Evolutionary conservation across 2,113 vertebrate genomes (phyloP).

Genomic region (Colius striatus): DNA sequence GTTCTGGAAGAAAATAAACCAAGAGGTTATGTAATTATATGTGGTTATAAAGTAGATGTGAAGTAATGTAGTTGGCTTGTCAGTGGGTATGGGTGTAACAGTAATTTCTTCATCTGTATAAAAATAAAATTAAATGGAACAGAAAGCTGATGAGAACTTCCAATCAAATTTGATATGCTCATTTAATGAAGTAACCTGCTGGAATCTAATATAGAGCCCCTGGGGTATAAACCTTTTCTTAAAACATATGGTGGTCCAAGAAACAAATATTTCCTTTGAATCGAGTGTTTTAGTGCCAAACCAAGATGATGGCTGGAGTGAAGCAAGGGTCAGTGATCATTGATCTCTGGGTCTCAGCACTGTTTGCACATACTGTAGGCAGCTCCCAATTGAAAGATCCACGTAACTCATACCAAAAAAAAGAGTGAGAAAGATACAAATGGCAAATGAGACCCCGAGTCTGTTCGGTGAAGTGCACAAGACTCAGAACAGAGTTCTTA

Average conservation of each 20-base stretch:
- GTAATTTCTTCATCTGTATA: constrained; percentile 76
- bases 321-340: neutral
- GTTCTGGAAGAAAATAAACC: constrained; percentile 73
- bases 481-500: neutral
- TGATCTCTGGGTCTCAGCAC: neutral
- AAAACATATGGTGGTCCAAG: constrained; percentile 46
- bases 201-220: constrained; percentile 59
- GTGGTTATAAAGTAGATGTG: constrained; percentile 69
- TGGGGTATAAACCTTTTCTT: constrained; percentile 43
- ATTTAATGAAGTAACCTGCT: constrained; percentile 71
- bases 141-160: constrained; percentile 69
- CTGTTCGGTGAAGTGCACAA: neutral
- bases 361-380: neutral
- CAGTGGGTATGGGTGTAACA: constrained; percentile 76
- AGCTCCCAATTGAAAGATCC: neutral
- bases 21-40: constrained; percentile 74
- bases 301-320: constrained; percentile 2
- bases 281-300: neutral
- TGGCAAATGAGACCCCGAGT: neutral
- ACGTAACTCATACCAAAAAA: neutral
- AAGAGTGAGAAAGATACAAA: neutral
- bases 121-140: constrained; percentile 75
- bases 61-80: constrained; percentile 79
- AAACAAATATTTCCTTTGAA: constrained; percentile 51
- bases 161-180: constrained; percentile 71